Evolutionary conservation across 2,113 vertebrate genomes (phyloP).

Genomic region (Cryptotis parvus): DNA sequence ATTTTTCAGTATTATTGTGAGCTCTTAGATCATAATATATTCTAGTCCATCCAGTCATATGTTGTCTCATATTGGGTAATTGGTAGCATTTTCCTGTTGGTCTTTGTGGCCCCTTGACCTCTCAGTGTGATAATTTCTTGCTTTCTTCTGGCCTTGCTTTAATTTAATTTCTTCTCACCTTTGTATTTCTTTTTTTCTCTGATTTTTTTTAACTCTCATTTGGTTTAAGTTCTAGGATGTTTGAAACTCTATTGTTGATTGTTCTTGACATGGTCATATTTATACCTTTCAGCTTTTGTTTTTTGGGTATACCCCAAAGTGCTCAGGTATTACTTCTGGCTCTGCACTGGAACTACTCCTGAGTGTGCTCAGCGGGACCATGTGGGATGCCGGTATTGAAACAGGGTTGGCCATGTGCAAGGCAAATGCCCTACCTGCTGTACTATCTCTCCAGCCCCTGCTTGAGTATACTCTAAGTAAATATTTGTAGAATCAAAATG

Average conservation of each 20-base stretch:
- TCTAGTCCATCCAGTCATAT: slow-evolving; percentile 16
- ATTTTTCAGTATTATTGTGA: neutral
- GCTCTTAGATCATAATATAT: slow-evolving; percentile 32
- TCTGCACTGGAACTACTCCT: too few relatives aligned
- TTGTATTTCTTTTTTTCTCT: neutral
- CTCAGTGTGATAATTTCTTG: slow-evolving; percentile 8
- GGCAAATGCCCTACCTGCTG: too few relatives aligned
- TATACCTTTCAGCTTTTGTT: neutral
- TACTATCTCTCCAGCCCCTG: too few relatives aligned
- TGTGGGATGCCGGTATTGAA: too few relatives aligned
- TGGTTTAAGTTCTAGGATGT: slow-evolving; percentile 20
- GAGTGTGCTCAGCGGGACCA: too few relatives aligned
- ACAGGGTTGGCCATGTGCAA: too few relatives aligned
- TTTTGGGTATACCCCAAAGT: too few relatives aligned
- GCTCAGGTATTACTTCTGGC: too few relatives aligned
- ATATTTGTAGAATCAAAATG: slow-evolving; percentile 32
- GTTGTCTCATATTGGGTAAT: neutral
- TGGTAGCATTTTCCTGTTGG: neutral
- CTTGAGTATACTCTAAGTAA: slow-evolving; percentile 4
- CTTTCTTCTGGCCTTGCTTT: slow-evolving; percentile 15
- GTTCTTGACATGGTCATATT: neutral
- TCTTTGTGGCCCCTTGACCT: neutral
- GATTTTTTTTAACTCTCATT: slow-evolving; percentile 22
- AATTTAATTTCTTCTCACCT: neutral
- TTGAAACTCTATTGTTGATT: neutral